Evolutionary conservation across 2,797 vertebrate species (phyloP), one percentile per base, ranked within the genome.

Genomic region (Echeneis naucrates): DNA sequence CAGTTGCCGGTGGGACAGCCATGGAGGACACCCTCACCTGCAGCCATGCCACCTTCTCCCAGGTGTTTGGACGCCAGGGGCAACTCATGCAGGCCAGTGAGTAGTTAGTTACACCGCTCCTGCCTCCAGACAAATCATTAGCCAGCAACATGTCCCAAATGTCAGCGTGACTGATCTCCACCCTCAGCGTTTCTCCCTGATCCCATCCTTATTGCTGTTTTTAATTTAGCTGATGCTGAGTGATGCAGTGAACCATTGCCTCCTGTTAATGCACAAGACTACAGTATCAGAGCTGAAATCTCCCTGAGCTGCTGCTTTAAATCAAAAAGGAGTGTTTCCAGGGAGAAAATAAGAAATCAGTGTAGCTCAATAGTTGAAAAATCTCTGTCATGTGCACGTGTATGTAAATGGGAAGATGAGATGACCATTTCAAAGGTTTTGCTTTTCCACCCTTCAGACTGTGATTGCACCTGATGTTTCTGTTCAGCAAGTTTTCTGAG

Each of bases 1-100:
- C 11, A 67, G 44, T 68, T 67, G 78, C 56, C 65, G 60, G 81
- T 57, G 76, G 88, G 79, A 81, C 78, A 82, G 82, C 85, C 83
- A 95, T 95, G 95, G 93, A 95, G 88, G 92, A 93, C 87, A 92
- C 92, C 21, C 90, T 95, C 84, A 95, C 94, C 92, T 95, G 93
- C 93, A 92, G 92, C 84, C 91, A 92, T 23, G 87, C 91, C 88
- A 94, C 94, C 85, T 95, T 95, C 76, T 94, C 94, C 78, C 95
- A 95, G 93, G 95, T 95, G 86, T 95, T 95, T 21, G 95, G 95
- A 81, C 94, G 91, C 35, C 95, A 95, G 91, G 95, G 94, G 56
- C 95, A 94, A 87, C 92, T 95, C 71, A 95, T 95, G 95, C 92
- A 94, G 86, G 93, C 95, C 81, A 95, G 95, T 95, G 86, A 94